Evolutionary conservation across 2,797 vertebrate species (phyloP).

Genomic region (Spheniscus humboldti): DNA sequence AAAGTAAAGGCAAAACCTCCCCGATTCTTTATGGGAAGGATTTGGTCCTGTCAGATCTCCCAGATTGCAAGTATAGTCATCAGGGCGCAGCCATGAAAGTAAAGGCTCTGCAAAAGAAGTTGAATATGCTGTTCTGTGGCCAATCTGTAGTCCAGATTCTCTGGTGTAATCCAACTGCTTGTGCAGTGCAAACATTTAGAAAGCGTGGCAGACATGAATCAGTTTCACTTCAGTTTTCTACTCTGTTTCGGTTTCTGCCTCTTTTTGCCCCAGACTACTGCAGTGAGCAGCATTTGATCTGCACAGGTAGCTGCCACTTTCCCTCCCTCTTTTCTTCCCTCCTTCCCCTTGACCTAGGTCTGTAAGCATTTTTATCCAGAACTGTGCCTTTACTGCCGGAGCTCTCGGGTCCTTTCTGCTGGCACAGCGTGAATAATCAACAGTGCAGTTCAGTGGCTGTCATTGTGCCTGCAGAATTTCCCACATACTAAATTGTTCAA

Average conservation of each 20-base stretch:
- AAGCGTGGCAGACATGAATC: neutral
- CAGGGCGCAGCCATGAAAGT: neutral
- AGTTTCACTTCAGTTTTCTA: neutral
- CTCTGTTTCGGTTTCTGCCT: neutral
- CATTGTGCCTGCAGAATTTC: constrained; percentile 40
- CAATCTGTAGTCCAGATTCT: neutral
- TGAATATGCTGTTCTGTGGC: neutral
- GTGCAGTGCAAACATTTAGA: neutral
- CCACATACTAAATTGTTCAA: constrained; percentile 40
- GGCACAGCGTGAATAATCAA: constrained; percentile 32
- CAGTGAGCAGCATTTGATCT: neutral
- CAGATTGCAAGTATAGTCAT: neutral
- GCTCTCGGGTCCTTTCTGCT: constrained; percentile 2
- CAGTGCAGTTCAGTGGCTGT: neutral
- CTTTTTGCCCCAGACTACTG: neutral
- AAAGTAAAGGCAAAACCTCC: neutral
- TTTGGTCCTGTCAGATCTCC: neutral
- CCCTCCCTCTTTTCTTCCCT: neutral
- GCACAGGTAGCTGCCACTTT: neutral
- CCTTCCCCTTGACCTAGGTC: neutral
- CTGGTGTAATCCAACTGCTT: neutral
- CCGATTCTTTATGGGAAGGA: neutral
- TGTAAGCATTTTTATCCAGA: neutral
- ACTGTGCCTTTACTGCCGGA: neutral
- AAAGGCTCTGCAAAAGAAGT: neutral